phyloP scores from a whole-genome alignment of 2,797 vertebrate species.

The Hybognathus amarus region DNA sequence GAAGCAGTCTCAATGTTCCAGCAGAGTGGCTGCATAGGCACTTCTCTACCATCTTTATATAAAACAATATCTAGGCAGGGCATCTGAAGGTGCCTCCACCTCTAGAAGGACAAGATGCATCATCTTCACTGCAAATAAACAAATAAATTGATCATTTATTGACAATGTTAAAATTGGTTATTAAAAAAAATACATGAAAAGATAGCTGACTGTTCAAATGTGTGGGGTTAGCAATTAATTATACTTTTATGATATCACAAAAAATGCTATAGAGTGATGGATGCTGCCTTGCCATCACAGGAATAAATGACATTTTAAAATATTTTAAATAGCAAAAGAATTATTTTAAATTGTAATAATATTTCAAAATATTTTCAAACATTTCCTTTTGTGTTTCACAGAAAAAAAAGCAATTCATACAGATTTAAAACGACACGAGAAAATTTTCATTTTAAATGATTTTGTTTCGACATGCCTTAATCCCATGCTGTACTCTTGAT shows the following conservation, averaged over 20 bases:
- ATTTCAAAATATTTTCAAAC: background rate
- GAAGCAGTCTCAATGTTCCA: slow-evolving; percentile 47
- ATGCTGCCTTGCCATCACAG: background rate
- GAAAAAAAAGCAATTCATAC: background rate
- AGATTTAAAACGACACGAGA: background rate
- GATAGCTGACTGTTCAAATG: background rate
- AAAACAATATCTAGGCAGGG: slow-evolving; percentile 42
- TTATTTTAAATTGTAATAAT: background rate
- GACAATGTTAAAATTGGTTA: background rate
- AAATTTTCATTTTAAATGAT: background rate
- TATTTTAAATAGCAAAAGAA: no score
- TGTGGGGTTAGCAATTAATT: background rate
- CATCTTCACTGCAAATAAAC: slow-evolving; percentile 20
- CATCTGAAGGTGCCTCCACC: slow-evolving; percentile 53
- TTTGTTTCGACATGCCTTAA: background rate
- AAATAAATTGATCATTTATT: slow-evolving; percentile 8
- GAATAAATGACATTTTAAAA: background rate
- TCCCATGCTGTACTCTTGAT: slow-evolving; percentile 23
- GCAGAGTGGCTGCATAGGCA: slow-evolving; percentile 42
- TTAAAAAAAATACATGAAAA: background rate
- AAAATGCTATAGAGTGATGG: background rate
- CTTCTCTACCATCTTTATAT: slow-evolving; percentile 23
- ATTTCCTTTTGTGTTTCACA: background rate
- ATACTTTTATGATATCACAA: background rate
- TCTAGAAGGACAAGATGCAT: slow-evolving; percentile 9